phyloP scores from a whole-genome alignment of 2,888 invertebrate genomes.

The Agrilus mali region DNA sequence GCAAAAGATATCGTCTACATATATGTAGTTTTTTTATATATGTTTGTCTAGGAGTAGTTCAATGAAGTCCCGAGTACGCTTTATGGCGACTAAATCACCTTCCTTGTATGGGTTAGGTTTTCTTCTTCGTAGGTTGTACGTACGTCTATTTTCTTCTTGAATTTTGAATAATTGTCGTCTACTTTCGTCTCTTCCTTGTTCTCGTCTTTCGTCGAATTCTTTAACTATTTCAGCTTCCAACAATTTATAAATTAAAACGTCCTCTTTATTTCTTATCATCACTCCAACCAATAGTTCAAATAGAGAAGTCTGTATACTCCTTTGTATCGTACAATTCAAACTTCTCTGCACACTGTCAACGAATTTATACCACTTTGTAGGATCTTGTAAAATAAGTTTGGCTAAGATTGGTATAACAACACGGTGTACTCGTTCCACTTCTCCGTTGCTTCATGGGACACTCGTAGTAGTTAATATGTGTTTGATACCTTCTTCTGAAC shows the following conservation, averaged over 20 bases:
- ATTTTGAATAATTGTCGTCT: slow-evolving; percentile 10
- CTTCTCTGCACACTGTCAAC: slow-evolving; percentile 4
- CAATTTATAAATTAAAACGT: slow-evolving; percentile 6
- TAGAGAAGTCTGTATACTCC: slow-evolving; percentile 6
- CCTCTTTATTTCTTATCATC: slow-evolving; percentile 4
- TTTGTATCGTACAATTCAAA: slow-evolving; percentile 9
- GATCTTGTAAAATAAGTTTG: slow-evolving; percentile 8
- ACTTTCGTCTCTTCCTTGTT: too few species aligned
- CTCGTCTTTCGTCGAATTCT: too few species aligned
- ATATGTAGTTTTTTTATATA: too few species aligned
- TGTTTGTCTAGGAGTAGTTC: too few species aligned
- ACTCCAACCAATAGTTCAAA: slow-evolving; percentile 12
- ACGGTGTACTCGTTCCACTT: slow-evolving; percentile 12
- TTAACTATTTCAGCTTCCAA: slow-evolving; percentile 9
- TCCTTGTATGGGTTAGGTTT: slow-evolving; percentile 12
- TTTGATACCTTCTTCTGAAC: too few species aligned
- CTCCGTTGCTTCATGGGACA: neutral
- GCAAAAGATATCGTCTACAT: too few species aligned
- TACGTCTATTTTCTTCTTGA: slow-evolving; percentile 15
- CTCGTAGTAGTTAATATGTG: neutral
- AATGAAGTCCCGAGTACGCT: too few species aligned
- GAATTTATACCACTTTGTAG: slow-evolving; percentile 9
- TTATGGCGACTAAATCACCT: slow-evolving; percentile 22
- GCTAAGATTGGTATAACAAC: slow-evolving; percentile 11
- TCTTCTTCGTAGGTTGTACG: slow-evolving; percentile 15